Conservation (phyloP, 2,113 vertebrate species). For the Amphiprion percula region DNA sequence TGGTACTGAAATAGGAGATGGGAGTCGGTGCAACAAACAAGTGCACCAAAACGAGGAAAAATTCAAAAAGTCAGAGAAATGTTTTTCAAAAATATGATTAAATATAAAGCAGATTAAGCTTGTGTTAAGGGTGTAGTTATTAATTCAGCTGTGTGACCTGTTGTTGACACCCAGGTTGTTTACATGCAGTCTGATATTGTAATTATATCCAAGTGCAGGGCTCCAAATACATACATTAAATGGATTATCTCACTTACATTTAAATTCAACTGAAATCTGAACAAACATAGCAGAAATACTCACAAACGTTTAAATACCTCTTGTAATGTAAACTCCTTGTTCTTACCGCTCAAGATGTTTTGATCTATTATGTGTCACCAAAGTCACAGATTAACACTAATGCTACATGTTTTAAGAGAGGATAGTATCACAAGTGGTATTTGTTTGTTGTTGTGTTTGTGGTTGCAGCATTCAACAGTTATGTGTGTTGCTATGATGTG, state of each 20-base stretch:
- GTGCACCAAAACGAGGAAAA: not conserved
- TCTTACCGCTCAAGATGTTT: not conserved
- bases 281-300: not conserved
- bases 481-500: not conserved
- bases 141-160: constrained; percentile 2
- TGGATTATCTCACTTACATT: not conserved
- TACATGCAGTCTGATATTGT: not conserved
- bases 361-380: not conserved
- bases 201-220: not conserved
- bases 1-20: constrained; percentile 43
- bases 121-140: not conserved
- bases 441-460: constrained; percentile 1
- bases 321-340: too few species aligned
- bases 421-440: not conserved
- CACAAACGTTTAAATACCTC: not conserved
- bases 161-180: not conserved
- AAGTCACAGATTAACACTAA: not conserved
- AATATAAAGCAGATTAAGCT: not conserved
- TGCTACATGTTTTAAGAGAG: not conserved
- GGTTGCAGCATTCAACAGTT: not conserved
- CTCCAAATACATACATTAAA: not conserved
- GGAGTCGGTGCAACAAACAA: not conserved
- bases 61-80: not conserved
- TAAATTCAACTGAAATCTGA: not conserved
- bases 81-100: not conserved